Base-by-base conservation (phyloP, 2,797 vertebrate species). In the Lagocephalus sceleratus region DNA sequence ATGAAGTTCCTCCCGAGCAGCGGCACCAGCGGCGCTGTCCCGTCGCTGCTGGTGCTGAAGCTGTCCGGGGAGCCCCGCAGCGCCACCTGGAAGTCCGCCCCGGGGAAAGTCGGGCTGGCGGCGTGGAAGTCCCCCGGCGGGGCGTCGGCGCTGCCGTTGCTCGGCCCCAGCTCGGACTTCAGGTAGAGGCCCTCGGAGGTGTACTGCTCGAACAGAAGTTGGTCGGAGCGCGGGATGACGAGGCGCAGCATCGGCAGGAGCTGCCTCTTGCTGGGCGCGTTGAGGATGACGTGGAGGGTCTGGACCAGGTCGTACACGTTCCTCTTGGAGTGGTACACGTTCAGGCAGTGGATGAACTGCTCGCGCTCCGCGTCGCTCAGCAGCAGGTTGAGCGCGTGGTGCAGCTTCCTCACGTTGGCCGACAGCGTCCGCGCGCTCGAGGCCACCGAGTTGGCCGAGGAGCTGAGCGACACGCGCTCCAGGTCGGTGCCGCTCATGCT, bases 291-390 rank as follows among this genome's bases (percentile, higher is more conserved):
- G 54, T 93, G 89, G 59, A 98, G 92, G 23, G 94, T 96, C 88
- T 92, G 94, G 48, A 98, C 96, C 87, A 99, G 89, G 87, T 99
- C 97, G 85, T 91, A 98, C 63, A 99, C 97, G 85, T 99, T 99
- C 79, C 97, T 90, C 66, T 95, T 94, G 83, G 94, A 92, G 89
- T 96, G 96, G 87, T 98, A 99, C 1, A 93, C 94, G 68, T 98
- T 95, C 43, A 99, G 92, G 85, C 97, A 98, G 89, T 96, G 95
- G 78, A 96, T 93, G 87, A 99, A 96, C 83, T 94, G 96, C 88
- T 96, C 94, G 71, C 96, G 78, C 86, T 99, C 97, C 11, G 85
- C 73, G 67, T 98, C 96, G 86, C 86, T 94, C 63, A 99, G 93
- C 78, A 98, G 92, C 54, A 92, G 88, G 60, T 92, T 95, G 62